Evolutionary conservation across 2,113 vertebrate species (phyloP).

Genomic region (Dromas ardeola): DNA sequence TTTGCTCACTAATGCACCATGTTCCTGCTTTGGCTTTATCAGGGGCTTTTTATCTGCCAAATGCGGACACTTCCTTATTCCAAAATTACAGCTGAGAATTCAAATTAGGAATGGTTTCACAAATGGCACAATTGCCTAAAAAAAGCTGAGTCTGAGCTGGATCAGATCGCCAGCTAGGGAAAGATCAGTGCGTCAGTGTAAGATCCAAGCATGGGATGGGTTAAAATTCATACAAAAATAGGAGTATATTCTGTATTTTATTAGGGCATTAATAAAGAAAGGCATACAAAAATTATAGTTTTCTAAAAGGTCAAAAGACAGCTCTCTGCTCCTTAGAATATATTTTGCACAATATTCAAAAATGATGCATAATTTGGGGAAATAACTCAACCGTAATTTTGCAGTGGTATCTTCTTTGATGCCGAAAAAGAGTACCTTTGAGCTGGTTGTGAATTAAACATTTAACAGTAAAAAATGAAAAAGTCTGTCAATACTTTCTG

Average conservation of each 20-base stretch:
- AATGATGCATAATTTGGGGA: background rate
- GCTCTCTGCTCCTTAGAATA: background rate
- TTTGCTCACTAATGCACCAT: background rate
- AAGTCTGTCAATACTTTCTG: background rate
- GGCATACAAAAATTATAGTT: slow-evolving; percentile 7
- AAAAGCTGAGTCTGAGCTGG: slow-evolving; percentile 7
- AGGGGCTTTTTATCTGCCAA: background rate
- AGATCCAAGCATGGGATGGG: background rate
- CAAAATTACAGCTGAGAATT: background rate
- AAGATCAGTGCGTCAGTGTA: background rate
- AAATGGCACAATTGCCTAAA: slow-evolving; percentile 20
- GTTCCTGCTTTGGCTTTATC: background rate
- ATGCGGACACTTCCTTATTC: background rate
- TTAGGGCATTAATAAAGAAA: slow-evolving; percentile 34
- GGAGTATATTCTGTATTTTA: background rate
- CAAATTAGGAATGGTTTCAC: background rate
- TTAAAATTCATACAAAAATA: slow-evolving; percentile 16
- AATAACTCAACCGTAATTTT: background rate
- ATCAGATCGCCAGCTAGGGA: background rate
- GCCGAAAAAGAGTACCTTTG: background rate
- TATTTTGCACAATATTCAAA: slow-evolving; percentile 31
- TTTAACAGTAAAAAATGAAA: slow-evolving; percentile 11
- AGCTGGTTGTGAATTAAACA: background rate
- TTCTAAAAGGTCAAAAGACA: slow-evolving; percentile 50
- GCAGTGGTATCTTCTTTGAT: slow-evolving; percentile 6